Percentiles rank a stretch among this genome's conserved stretches.
Conservation (phyloP, 2,113 vertebrate genomes). For the Numenius arquata region DNA sequence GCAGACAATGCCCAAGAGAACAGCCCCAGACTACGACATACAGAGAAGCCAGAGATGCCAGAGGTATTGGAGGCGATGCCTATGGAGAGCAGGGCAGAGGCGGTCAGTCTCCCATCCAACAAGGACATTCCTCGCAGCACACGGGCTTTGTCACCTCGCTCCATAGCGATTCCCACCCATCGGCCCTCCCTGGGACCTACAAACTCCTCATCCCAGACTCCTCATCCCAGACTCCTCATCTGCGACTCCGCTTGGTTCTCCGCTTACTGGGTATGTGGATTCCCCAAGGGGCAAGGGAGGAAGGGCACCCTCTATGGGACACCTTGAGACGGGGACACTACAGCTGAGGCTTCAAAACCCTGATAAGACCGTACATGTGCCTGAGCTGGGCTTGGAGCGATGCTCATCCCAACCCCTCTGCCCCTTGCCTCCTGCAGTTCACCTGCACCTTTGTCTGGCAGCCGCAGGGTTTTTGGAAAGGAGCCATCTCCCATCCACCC, state of each 20-base stretch:
- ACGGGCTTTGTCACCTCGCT: neutral
- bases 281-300: neutral
- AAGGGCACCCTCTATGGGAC: neutral
- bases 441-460: neutral
- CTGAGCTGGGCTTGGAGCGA: neutral
- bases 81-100: constrained; percentile 49
- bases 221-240: neutral
- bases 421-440: neutral
- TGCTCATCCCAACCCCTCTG: neutral
- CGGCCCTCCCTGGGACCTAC: neutral
- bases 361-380: fast-evolving
- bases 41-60: constrained; percentile 69
- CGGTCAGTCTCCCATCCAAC: neutral
- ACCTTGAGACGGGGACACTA: neutral
- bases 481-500: neutral
- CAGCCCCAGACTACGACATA: constrained; percentile 74
- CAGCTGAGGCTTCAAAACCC: neutral
- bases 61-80: constrained; percentile 19
- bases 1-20: constrained; percentile 74
- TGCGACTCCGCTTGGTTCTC: neutral
- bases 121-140: neutral
- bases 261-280: fast-evolving
- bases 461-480: neutral
- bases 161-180: neutral
- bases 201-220: neutral